A percentile compares a stretch with the other conserved stretches of the same genome.
Evolutionary conservation across 2,797 vertebrate genomes (phyloP).

Genomic region (Coilia nasus): DNA sequence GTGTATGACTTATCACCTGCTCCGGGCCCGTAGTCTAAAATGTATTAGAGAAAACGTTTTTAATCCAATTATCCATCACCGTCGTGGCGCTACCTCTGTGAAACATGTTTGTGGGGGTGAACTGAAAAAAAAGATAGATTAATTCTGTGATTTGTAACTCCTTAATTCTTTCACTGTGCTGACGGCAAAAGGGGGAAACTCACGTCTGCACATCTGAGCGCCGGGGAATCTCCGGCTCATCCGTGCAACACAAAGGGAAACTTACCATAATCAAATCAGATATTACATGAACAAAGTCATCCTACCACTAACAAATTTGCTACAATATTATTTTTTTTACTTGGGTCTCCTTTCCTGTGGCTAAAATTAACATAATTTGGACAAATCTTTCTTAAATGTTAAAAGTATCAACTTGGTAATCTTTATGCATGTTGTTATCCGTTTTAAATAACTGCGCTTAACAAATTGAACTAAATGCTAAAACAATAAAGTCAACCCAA

Average conservation of each 20-base stretch:
- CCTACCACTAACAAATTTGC: background rate
- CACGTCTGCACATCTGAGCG: conserved; percentile 58
- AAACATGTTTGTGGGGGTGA: conserved; percentile 66
- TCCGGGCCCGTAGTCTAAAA: conserved; percentile 30
- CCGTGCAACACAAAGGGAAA: background rate
- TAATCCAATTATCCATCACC: conserved; percentile 73
- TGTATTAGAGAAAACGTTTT: conserved; percentile 37
- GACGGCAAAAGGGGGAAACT: conserved; percentile 60
- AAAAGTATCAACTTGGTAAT: background rate
- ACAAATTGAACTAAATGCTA: background rate
- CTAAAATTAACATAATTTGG: background rate
- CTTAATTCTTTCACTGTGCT: conserved; percentile 69
- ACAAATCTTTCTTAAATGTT: background rate
- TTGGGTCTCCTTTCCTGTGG: background rate
- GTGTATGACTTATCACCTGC: conserved; percentile 65
- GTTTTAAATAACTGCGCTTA: background rate
- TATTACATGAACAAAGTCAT: conserved; percentile 3
- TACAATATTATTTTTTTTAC: background rate
- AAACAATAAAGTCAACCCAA: background rate
- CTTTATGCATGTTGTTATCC: background rate
- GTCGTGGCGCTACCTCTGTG: conserved; percentile 68
- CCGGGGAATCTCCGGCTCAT: conserved; percentile 23
- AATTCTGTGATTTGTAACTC: conserved; percentile 71
- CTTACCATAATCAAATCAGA: conserved; percentile 16
- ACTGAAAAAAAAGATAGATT: conserved; percentile 66